A percentile compares a stretch with the other conserved stretches of the same genome.
phyloP scores from a whole-genome alignment of 2,113 vertebrate species.

The Upupa epops region DNA sequence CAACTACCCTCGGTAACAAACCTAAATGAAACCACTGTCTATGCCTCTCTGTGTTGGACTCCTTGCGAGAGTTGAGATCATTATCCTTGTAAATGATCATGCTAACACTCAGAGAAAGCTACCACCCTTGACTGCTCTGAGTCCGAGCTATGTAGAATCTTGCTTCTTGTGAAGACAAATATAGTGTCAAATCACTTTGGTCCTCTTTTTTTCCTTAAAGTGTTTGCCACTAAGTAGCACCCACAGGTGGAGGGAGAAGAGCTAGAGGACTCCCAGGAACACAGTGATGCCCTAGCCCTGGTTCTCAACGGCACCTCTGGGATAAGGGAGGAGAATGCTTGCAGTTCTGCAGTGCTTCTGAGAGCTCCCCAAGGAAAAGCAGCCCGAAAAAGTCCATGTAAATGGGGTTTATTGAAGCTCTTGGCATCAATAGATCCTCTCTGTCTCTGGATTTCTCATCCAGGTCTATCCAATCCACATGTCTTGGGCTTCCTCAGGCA shows the following conservation, averaged over 20 bases:
- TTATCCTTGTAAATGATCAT: background rate
- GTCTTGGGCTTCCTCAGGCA: background rate
- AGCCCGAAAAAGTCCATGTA: background rate
- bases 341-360: too few relatives aligned
- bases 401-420: background rate
- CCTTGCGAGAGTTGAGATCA: fast-evolving
- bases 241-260: background rate
- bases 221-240: background rate
- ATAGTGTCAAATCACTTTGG: background rate
- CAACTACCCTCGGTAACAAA: background rate
- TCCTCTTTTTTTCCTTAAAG: background rate
- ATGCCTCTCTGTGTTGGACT: background rate
- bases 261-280: background rate
- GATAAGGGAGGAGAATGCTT: background rate
- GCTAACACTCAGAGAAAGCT: background rate
- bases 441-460: background rate
- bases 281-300: background rate
- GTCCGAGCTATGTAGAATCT: fast-evolving
- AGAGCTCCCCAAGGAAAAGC: background rate
- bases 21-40: background rate
- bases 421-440: background rate
- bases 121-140: background rate
- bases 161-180: background rate
- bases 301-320: background rate
- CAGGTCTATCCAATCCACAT: background rate